These are phyloP conservation scores for Callithrix jacchus DNA, from an alignment of 2,113 vertebrate genomes.

Conservation along the genomic window DNA sequence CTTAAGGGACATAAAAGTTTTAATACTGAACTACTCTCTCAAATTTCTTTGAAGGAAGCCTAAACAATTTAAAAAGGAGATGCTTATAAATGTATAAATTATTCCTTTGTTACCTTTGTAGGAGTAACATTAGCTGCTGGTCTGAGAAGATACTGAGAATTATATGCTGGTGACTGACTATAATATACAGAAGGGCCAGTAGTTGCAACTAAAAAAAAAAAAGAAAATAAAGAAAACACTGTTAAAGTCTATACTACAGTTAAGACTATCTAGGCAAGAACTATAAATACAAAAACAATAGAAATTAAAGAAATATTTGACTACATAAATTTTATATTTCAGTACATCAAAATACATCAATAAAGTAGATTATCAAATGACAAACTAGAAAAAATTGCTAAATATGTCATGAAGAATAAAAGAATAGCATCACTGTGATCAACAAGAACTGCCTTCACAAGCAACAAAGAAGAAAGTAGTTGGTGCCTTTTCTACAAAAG, in stretches of 20 bases:
- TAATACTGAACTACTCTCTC: slow-evolving; percentile 31
- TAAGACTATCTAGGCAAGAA: slow-evolving; percentile 60
- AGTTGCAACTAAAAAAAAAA: slow-evolving; percentile 89
- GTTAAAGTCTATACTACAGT: slow-evolving; percentile 67
- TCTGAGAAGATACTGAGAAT: slow-evolving; percentile 95
- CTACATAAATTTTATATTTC: slow-evolving; percentile 30
- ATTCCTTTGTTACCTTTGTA: slow-evolving; percentile 90
- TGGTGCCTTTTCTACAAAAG: neutral
- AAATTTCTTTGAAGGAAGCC: slow-evolving; percentile 52
- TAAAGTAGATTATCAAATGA: slow-evolving; percentile 54
- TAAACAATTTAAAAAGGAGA: slow-evolving; percentile 43
- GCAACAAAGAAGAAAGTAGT: slow-evolving; percentile 8
- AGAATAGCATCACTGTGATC: neutral
- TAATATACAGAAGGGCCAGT: slow-evolving; percentile 93
- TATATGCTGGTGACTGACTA: slow-evolving; percentile 95
- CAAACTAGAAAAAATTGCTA: slow-evolving; percentile 12
- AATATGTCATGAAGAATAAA: slow-evolving; percentile 35
- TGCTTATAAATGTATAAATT: slow-evolving; percentile 60
- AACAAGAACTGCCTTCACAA: slow-evolving; percentile 1
- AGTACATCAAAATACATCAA: slow-evolving; percentile 39
- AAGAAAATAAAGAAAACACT: slow-evolving; percentile 35
- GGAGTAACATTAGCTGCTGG: slow-evolving; percentile 94
- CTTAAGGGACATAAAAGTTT: slow-evolving; percentile 12
- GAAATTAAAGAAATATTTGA: slow-evolving; percentile 61
- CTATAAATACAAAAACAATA: slow-evolving; percentile 64